Conservation (phyloP, 2,797 vertebrate species). For the Labeo calbasu region DNA sequence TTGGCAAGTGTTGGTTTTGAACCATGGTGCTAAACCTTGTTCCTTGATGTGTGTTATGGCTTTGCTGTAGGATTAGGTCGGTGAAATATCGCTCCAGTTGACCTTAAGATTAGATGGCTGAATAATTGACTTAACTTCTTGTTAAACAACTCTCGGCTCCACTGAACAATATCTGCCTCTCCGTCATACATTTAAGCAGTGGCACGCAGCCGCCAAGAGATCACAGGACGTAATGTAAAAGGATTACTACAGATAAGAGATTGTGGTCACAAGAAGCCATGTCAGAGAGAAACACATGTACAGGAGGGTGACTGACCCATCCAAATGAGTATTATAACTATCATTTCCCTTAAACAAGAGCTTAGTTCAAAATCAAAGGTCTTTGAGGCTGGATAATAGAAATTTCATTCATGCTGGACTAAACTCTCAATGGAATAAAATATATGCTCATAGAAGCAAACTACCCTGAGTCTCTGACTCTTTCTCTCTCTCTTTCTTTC, state of each 20-base stretch:
- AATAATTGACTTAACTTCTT: slow-evolving; percentile 35
- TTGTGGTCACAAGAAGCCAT: slow-evolving; percentile 8
- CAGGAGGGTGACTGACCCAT: slow-evolving; percentile 11
- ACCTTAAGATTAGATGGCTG: slow-evolving; percentile 24
- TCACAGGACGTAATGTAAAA: slow-evolving; percentile 42
- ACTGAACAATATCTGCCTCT: slow-evolving; percentile 20
- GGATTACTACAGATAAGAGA: slow-evolving; percentile 41
- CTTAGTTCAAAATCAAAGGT: slow-evolving; percentile 38
- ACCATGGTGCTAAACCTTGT: slow-evolving; percentile 6
- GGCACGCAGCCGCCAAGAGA: neutral
- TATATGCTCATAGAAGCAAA: slow-evolving; percentile 9
- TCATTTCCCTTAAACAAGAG: slow-evolving; percentile 10
- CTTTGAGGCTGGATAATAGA: slow-evolving; percentile 22
- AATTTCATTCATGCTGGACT: slow-evolving; percentile 19
- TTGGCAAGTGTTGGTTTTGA: neutral
- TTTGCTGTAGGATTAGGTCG: slow-evolving; percentile 25
- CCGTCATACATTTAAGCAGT: slow-evolving; percentile 5
- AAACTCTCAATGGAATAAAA: slow-evolving; percentile 18
- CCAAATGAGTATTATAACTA: neutral
- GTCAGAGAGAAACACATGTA: slow-evolving; percentile 4
- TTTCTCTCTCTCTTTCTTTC: slow-evolving; percentile 23
- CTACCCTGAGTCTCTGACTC: slow-evolving; percentile 1
- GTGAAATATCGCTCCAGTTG: neutral
- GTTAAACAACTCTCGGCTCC: slow-evolving; percentile 21
- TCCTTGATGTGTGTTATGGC: slow-evolving; percentile 27